phyloP scores from a whole-genome alignment of 2,888 invertebrate species.

The Eupithecia abbreviata region DNA sequence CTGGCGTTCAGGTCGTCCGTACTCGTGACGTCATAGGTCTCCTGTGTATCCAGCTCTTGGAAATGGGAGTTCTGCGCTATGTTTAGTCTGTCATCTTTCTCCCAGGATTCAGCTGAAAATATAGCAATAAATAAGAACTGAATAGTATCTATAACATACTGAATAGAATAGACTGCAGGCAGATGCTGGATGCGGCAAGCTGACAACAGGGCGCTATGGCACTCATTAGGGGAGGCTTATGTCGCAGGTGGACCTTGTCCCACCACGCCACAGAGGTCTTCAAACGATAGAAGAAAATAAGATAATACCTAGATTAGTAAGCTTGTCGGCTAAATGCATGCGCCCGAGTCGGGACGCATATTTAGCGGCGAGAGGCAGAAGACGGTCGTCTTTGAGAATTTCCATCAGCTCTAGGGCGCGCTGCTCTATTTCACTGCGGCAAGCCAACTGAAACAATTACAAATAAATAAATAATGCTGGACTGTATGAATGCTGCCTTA shows the following conservation, averaged over 20 bases:
- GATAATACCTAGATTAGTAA: constrained; percentile 69
- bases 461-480: too few relatives aligned
- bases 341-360: constrained; percentile 92
- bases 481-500: too few relatives aligned
- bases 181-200: not conserved
- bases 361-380: constrained; percentile 93
- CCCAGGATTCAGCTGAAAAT: constrained; percentile 81
- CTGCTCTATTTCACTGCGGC: constrained; percentile 92
- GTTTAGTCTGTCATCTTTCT: constrained; percentile 64
- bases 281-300: too few relatives aligned
- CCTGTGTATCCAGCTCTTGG: constrained; percentile 69
- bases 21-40: constrained; percentile 71
- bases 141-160: not conserved
- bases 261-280: too few relatives aligned
- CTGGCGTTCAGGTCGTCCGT: constrained; percentile 72
- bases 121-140: not conserved
- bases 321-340: constrained; percentile 90
- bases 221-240: too few relatives aligned
- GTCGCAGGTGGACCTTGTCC: too few relatives aligned
- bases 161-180: not conserved
- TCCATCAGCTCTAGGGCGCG: constrained; percentile 94
- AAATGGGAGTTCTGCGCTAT: constrained; percentile 68
- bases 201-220: too few relatives aligned
- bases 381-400: constrained; percentile 89
- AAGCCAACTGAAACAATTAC: constrained; percentile 86